A percentile compares a stretch with the other conserved stretches of the same genome.
phyloP scores from a whole-genome alignment of 2,797 vertebrate species.

The Tympanoctomys barrerae region DNA sequence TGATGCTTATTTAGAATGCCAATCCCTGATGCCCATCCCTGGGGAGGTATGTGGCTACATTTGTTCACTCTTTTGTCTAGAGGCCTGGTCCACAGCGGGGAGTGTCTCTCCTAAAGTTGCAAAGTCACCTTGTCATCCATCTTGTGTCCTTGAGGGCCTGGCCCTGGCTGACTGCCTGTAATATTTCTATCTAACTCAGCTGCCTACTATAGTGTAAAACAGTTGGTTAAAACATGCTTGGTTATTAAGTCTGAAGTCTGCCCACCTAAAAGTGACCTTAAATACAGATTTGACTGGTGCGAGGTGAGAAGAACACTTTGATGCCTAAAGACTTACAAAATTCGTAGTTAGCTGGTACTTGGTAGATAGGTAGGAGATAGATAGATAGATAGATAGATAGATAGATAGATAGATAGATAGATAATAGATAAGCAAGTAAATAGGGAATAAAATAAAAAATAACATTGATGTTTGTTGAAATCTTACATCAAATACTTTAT shows the following conservation, averaged over 20 bases:
- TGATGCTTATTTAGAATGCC: no score
- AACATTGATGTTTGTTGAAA: slow-evolving; percentile 1
- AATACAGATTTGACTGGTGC: background rate
- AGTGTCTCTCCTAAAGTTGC: no score
- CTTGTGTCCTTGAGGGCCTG: no score
- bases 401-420: background rate
- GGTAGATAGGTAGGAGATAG: background rate
- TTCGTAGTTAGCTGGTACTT: no score
- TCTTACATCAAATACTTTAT: background rate
- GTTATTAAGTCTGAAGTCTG: background rate
- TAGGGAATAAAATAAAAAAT: background rate
- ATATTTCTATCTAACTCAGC: no score
- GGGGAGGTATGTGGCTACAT: no score
- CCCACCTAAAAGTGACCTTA: background rate
- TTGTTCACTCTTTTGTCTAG: no score
- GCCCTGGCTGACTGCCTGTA: no score
- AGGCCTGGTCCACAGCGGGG: no score
- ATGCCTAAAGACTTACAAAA: background rate
- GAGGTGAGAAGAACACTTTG: background rate
- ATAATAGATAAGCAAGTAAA: background rate
- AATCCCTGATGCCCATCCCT: no score
- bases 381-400: background rate
- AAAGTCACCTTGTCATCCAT: no score
- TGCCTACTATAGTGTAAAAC: background rate
- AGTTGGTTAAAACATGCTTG: background rate